Conservation (phyloP, 2,113 vertebrate species). For the Paramisgurnus dabryanus region DNA sequence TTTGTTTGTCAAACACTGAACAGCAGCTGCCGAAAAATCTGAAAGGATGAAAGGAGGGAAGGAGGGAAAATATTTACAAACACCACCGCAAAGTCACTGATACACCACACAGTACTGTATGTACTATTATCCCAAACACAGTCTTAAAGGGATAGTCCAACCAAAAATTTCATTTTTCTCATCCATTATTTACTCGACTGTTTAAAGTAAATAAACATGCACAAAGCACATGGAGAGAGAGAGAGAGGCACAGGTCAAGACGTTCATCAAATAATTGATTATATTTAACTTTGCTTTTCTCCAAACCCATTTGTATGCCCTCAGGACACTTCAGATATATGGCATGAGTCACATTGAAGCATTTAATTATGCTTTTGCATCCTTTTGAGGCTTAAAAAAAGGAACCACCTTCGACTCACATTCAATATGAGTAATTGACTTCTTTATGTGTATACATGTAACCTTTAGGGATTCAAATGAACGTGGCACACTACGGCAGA, state of each 20-base stretch:
- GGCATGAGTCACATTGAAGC: too few species aligned
- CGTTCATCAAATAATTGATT: too few species aligned
- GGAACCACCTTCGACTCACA: too few species aligned
- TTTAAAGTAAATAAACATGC: too few species aligned
- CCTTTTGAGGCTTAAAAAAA: too few species aligned
- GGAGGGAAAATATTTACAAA: conserved; percentile 16
- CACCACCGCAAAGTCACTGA: conserved; percentile 15
- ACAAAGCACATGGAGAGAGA: too few species aligned
- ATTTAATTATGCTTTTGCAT: too few species aligned
- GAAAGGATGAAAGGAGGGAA: conserved; percentile 2
- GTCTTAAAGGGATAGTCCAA: background rate
- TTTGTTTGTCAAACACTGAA: conserved; percentile 38
- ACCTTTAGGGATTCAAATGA: background rate
- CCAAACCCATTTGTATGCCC: too few species aligned
- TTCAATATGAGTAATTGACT: background rate
- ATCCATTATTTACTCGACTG: background rate
- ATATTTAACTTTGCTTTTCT: too few species aligned
- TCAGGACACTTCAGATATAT: too few species aligned
- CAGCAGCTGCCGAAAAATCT: conserved; percentile 44
- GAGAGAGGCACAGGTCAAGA: too few species aligned
- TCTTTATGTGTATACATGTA: background rate
- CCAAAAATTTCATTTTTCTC: background rate
- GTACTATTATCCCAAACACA: background rate
- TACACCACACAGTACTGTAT: background rate
- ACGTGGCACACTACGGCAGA: background rate